Base-by-base conservation (phyloP, 2,888 invertebrate species). In the Epistrophe grossulariae region DNA sequence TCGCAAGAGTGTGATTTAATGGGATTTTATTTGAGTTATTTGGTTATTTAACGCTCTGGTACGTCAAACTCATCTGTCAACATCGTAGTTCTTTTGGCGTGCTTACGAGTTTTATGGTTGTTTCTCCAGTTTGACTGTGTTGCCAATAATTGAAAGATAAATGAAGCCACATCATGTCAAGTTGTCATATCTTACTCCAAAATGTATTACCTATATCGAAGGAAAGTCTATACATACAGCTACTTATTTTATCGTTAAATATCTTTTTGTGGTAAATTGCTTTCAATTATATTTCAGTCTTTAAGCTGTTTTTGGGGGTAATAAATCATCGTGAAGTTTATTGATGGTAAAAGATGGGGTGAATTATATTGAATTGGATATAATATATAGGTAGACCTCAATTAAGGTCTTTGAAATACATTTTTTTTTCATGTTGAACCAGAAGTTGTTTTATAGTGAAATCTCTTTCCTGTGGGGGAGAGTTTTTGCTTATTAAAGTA, bases 21-120 rank as follows among this genome's bases (percentile, higher is more conserved):
- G 83, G 79, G 83, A 83, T 79, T 88, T 83, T 68, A 77, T 88
- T 64, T 80, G 84, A 88, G 84, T 84, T 88, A 88, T 88, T 88
- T 88, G 81, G 78, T 89, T 88, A 88, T 88, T 89, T 88, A 89
- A 89, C 88, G 88, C 88, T 85, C 87, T 84, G 81, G n/a, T 88
- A 83, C 88, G 74, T 89, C 79, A 70, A 74, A 64, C 83, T 88
- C 88, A 88, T 88, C 88, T 82, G 83, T 88, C 88, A 82, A 76
- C 82, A 82, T 87, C 24, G 78, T 57, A 74, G 73, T 81, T 57
- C 70, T 70, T 80, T 62, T 78, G 73, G 57, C 48, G 17, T 17
- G 31, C 66, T 50, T 35, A 19, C 35, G 19, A 15, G 50, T 50
- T 31, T 28, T 17, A 35, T 19, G 35, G 35, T 35, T 50, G 48